Conservation (phyloP, 2,888 invertebrate genomes). For the Cheilosia urbana region DNA sequence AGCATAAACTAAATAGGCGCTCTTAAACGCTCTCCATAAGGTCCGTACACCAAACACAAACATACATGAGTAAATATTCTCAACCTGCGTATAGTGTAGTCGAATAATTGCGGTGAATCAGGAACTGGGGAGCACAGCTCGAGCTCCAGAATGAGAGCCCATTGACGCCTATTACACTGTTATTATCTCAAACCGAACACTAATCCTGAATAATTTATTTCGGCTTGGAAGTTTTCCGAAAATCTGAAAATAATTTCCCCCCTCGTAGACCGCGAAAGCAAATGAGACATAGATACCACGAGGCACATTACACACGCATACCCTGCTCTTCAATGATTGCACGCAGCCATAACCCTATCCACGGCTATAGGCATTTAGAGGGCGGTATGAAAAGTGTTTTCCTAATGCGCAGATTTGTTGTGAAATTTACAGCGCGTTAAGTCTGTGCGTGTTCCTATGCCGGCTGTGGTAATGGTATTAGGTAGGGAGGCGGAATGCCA, state of each 20-base stretch:
- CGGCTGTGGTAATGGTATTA: not conserved
- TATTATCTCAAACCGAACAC: slow-evolving; percentile 68
- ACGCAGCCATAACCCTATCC: not conserved
- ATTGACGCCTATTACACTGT: slow-evolving; percentile 66
- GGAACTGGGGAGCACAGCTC: slow-evolving; percentile 29
- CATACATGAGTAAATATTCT: not conserved
- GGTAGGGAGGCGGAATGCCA: not conserved
- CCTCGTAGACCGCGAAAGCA: slow-evolving; percentile 43
- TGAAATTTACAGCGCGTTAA: slow-evolving; percentile 63
- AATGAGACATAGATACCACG: slow-evolving; percentile 53
- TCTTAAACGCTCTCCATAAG: not conserved
- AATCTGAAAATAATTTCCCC: slow-evolving; percentile 65
- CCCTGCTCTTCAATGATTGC: not conserved
- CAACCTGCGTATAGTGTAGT: slow-evolving; percentile 14
- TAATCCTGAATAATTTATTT: slow-evolving; percentile 73
- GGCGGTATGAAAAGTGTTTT: slow-evolving; percentile 43
- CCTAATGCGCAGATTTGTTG: slow-evolving; percentile 66
- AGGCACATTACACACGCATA: not conserved
- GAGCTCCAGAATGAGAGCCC: slow-evolving; percentile 29
- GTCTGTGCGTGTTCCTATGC: slow-evolving; percentile 51
- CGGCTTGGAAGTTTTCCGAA: slow-evolving; percentile 50
- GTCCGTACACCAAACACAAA: not conserved
- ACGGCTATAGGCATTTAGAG: not conserved
- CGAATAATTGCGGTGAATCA: slow-evolving; percentile 57
- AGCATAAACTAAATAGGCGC: slow-evolving; percentile 40